These are phyloP conservation scores for Cynaeus angustus DNA, from an alignment of 2,888 invertebrate genomes.

Conservation along the genomic window DNA sequence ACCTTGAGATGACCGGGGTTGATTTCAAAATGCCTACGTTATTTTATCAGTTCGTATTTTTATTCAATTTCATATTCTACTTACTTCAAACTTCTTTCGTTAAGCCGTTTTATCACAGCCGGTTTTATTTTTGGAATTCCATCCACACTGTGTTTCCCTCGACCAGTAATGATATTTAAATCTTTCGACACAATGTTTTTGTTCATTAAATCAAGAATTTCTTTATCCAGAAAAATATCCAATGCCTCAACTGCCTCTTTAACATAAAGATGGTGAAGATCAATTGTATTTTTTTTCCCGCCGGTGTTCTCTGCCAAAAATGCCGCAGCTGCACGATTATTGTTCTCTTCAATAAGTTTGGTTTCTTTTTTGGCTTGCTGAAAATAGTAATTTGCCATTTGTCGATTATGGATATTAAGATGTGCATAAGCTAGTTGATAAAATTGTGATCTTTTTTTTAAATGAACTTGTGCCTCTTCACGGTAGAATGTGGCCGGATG, in stretches of 20 bases:
- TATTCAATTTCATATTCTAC: too few relatives aligned
- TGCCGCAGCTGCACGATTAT: conserved; percentile 76
- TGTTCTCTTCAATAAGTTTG: conserved; percentile 71
- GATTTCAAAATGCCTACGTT: too few relatives aligned
- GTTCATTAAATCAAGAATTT: conserved; percentile 73
- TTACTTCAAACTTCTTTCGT: conserved; percentile 72
- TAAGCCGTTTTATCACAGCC: conserved; percentile 77
- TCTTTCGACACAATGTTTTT: conserved; percentile 61
- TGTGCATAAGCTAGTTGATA: neutral
- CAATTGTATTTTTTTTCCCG: conserved; percentile 75
- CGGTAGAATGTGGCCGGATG: conserved; percentile 4
- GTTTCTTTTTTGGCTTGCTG: conserved; percentile 7
- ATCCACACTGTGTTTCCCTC: conserved; percentile 81
- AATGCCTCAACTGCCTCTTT: conserved; percentile 80
- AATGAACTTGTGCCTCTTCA: conserved; percentile 12
- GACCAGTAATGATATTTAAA: conserved; percentile 83
- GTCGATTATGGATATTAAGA: conserved; percentile 2
- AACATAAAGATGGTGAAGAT: conserved; percentile 84
- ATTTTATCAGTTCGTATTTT: too few relatives aligned
- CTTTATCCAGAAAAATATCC: conserved; percentile 79
- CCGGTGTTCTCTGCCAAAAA: conserved; percentile 73
- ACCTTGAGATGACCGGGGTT: too few relatives aligned
- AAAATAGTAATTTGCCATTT: conserved; percentile 4
- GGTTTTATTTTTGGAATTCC: conserved; percentile 81
- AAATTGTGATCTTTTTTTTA: neutral